phyloP scores from a whole-genome alignment of 2,113 vertebrate genomes.

The Motacilla alba region DNA sequence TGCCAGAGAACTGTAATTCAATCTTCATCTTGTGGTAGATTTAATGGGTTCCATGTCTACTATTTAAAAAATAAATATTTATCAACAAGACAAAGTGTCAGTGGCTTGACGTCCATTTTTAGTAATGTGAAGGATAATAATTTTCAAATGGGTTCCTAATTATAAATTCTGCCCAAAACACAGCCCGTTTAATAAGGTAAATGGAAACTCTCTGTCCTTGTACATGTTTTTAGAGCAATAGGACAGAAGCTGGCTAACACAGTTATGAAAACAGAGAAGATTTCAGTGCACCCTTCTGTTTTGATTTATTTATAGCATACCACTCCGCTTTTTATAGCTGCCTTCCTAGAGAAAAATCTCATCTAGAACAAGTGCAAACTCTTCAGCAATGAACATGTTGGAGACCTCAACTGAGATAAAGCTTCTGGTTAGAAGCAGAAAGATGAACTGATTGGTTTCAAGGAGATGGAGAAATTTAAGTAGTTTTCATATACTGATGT shows the following conservation, averaged over 20 bases:
- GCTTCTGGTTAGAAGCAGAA: background rate
- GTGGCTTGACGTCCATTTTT: background rate
- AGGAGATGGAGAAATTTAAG: background rate
- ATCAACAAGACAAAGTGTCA: background rate
- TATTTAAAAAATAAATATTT: background rate
- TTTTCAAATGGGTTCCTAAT: background rate
- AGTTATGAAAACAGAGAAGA: background rate
- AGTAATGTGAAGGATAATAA: background rate
- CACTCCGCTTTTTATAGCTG: background rate
- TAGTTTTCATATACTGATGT: background rate
- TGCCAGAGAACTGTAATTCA: background rate
- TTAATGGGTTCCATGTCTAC: background rate
- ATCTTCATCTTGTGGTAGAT: background rate
- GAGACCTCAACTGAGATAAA: background rate
- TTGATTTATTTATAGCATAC: background rate
- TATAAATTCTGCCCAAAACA: background rate
- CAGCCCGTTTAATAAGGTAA: background rate
- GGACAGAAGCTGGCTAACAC: background rate
- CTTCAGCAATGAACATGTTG: background rate
- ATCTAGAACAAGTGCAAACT: background rate
- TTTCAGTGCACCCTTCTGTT: background rate
- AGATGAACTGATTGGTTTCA: background rate
- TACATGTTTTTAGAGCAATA: background rate
- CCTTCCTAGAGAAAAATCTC: background rate
- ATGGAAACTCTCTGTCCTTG: background rate